These are phyloP conservation scores for Coreius guichenoti DNA, from an alignment of 2,797 vertebrate genomes.

Conservation along the genomic window DNA sequence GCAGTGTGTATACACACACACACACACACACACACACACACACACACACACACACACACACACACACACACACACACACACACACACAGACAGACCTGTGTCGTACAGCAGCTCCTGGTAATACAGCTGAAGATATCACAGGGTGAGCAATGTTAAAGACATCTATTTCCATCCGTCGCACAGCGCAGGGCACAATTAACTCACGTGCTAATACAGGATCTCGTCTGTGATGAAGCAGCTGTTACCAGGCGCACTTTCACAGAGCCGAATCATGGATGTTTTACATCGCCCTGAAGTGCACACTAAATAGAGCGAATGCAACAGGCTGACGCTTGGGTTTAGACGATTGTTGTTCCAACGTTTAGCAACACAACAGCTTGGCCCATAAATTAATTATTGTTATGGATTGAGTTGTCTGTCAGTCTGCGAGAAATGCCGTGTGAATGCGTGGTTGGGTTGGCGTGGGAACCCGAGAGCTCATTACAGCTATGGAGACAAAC, in stretches of 20 bases:
- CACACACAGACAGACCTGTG: conserved; percentile 32
- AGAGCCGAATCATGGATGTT: conserved; percentile 45
- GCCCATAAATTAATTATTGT: conserved; percentile 61
- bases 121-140: background rate
- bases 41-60: conserved; percentile 34
- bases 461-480: conserved; percentile 58
- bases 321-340: conserved; percentile 53
- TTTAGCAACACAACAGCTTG: conserved; percentile 61
- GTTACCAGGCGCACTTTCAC: conserved; percentile 28
- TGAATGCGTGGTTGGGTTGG: conserved; percentile 57
- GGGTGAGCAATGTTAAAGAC: conserved; percentile 9
- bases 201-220: conserved; percentile 1
- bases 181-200: conserved; percentile 2
- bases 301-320: conserved; percentile 53
- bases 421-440: conserved; percentile 52
- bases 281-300: conserved; percentile 49
- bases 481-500: conserved; percentile 60
- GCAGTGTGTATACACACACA: conserved; percentile 39
- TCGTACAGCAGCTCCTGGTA: background rate
- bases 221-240: conserved; percentile 27
- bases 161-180: conserved; percentile 29
- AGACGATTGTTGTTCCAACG: conserved; percentile 45
- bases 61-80: conserved; percentile 34
- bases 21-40: conserved; percentile 32
- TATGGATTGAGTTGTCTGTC: conserved; percentile 63